Evolutionary conservation across 1,140 invertebrate species (phyloP).

Genomic region (Monochamus saltuarius): DNA sequence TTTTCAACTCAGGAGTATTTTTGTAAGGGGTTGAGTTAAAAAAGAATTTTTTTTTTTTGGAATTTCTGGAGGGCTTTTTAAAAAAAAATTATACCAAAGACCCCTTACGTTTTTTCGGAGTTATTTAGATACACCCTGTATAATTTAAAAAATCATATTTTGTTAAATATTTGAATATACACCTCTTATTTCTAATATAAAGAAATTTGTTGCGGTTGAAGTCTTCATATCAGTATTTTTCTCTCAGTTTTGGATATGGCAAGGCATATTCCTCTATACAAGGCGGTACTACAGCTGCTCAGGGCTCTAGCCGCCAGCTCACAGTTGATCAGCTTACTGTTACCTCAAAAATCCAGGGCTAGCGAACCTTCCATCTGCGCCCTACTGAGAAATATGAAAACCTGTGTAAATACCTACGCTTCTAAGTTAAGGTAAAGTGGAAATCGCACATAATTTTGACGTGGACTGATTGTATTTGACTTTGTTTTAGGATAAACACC

Average conservation of each 20-base stretch:
- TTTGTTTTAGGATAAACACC: slow-evolving; percentile 28
- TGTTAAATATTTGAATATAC: no score
- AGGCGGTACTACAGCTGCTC: slow-evolving; percentile 77
- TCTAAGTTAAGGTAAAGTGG: slow-evolving; percentile 71
- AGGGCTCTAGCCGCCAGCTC: slow-evolving; percentile 74
- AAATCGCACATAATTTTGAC: background rate
- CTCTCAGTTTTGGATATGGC: slow-evolving; percentile 86
- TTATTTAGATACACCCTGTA: no score
- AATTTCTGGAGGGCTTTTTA: no score
- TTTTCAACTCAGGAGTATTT: no score
- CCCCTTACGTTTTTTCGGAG: no score
- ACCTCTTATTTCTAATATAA: slow-evolving; percentile 18
- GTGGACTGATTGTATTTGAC: background rate
- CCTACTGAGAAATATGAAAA: slow-evolving; percentile 82
- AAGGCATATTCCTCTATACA: slow-evolving; percentile 88
- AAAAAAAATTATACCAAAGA: no score
- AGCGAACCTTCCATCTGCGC: slow-evolving; percentile 60
- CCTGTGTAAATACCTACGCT: slow-evolving; percentile 88
- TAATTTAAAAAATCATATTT: no score
- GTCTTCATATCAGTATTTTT: slow-evolving; percentile 1
- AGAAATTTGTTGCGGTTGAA: slow-evolving; percentile 3
- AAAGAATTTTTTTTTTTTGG: no score
- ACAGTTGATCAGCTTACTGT: slow-evolving; percentile 66
- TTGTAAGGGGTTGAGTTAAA: no score
- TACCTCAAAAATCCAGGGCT: slow-evolving; percentile 57